Base-by-base conservation (phyloP, 35 echinoderm and acorn worm genomes). In the Acanthaster planci region DNA sequence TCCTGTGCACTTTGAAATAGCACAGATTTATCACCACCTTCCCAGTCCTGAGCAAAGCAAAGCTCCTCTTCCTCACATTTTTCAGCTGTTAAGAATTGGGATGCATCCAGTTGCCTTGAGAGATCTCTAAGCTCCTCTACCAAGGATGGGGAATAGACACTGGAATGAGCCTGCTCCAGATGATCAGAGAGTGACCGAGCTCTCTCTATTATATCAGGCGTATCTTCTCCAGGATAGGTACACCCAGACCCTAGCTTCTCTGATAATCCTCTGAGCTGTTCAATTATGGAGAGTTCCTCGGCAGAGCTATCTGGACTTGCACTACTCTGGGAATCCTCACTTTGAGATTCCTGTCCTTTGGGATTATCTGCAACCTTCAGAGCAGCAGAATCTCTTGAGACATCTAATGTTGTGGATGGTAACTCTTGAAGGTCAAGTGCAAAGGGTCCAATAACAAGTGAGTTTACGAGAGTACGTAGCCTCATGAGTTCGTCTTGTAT, bases 1-100 rank as follows among this genome's bases (percentile, higher is more conserved):
- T 89, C 87, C 31, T 83, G 67, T 30, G 87, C 87, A 89, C 87
- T 89, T 34, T 89, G 80, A 52, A 76, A 89, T 0, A 67, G 32
- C 8, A 18, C 60, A 29, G 79, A 83, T 55, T 84, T 52, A 2
- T 89, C 87, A 76, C 30, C 23, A 29, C 23, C 34, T 21, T 34
- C 64, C 30, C 30, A 26, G 30, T 72, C 9, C 5, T 10, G 23
- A 72, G 22, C 64, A 26, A 35, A 36, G 30, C 21, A 29, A 7
- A 26, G 64, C 23, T 2, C 64, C 64, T 34, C 1, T 35, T 72
- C 64, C 23, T 72, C 29, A 72, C 14, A 72, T 26, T 72, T 26
- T 72, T 72, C 64, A 72, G 34, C 30, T 72, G 64, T 72, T 3
- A 72, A 26, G 34, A 72, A 72, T 31, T 72, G 18, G 4, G 64